These are phyloP conservation scores for Aptenodytes forsteri DNA, from an alignment of 2,113 vertebrate genomes.

Conservation along the genomic window DNA sequence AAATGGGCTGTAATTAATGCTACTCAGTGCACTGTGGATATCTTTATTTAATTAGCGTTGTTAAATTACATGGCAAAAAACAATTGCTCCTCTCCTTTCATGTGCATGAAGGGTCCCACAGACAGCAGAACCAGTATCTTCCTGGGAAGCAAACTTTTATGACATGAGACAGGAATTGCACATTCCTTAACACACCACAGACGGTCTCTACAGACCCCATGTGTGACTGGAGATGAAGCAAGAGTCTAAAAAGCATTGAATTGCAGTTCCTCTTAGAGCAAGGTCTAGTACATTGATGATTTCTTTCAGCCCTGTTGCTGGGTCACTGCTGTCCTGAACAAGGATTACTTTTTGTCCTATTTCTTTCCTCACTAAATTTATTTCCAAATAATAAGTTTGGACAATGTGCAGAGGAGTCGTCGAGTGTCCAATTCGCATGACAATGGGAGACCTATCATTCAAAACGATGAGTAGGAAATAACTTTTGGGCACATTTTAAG, in stretches of 20 bases:
- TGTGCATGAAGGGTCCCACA: background rate
- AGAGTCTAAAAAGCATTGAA: background rate
- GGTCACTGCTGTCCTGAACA: background rate
- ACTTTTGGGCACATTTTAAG: background rate
- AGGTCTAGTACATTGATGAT: background rate
- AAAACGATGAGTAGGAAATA: background rate
- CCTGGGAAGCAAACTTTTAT: background rate
- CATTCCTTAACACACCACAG: background rate
- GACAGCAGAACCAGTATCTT: background rate
- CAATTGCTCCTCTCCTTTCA: background rate
- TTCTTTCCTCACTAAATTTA: background rate
- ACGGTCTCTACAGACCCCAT: background rate
- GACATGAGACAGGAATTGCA: background rate
- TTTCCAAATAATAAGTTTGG: background rate
- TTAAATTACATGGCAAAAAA: slow-evolving; percentile 1
- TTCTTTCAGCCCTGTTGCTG: background rate
- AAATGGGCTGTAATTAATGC: slow-evolving; percentile 25
- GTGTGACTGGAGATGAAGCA: background rate
- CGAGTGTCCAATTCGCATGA: background rate
- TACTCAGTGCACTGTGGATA: background rate
- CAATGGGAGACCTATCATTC: background rate
- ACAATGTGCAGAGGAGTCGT: background rate
- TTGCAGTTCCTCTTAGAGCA: background rate
- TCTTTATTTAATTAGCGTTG: background rate
- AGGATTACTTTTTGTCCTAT: background rate